Base-by-base conservation (phyloP, 2,888 invertebrate species). In the Cheilosia grossa region DNA sequence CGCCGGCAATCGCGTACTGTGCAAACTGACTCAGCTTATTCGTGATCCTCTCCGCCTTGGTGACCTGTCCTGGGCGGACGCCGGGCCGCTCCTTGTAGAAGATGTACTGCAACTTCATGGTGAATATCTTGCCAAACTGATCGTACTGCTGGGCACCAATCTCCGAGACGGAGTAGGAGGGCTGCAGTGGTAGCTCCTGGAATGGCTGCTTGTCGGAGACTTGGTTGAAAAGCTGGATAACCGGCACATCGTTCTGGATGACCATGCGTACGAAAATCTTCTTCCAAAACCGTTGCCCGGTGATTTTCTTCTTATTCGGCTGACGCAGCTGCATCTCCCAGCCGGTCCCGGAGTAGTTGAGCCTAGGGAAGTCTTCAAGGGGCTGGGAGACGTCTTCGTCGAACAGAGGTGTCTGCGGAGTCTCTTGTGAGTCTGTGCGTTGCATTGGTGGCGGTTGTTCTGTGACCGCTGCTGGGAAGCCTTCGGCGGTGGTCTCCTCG, bases 51-150 rank as follows among this genome's bases (percentile, higher is more conserved):
- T 97, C 98, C 17, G 98, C 98, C 91, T 98, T 98, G 77, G 97
- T 97, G 82, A 98, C 97, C 91, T 98, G 98, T 0, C 98, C 98
- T 0, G 98, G 98, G 87, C 98, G 93, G 19, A 98, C 98, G 1
- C 99, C 99, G 0, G 99, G 98, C 13, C 99, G 94, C 92, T 99
- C 99, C 92, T 99, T 98, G 92, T 99, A 99, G 92, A 99, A 98
- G 73, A 99, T 97, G 91, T 98, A 99, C 92, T 99, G 99, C 88
- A 92, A 88, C 91, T 98, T 99, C 74, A 99, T 95, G 0, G 99
- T 99, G 93, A 99, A 99, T 89, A 99, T 99, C 93, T 99, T 99
- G 37, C 99, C 99, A 91, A 97, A 99, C 92, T 98, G 98, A 92
- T 99, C 99, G 91, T 98, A 99, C 91, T 99, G 99, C 93, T 99